Percentiles rank a stretch among this genome's conserved stretches.
phyloP scores from a whole-genome alignment of 2,113 vertebrate genomes.

The Formicarius rufipectus region DNA sequence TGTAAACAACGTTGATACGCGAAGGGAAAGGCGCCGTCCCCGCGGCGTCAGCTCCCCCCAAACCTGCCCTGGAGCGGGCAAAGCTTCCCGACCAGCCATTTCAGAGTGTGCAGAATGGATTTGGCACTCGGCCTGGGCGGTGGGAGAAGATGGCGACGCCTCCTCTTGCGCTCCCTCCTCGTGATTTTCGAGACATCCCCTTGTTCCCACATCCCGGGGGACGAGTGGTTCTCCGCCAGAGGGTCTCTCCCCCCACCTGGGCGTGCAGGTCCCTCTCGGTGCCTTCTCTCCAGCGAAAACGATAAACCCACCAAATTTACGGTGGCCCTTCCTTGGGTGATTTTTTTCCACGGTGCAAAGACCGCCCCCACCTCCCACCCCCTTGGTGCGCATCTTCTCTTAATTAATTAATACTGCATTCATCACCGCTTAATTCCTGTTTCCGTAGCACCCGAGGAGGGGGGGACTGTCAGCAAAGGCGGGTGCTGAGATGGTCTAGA shows the following conservation, averaged over 20 bases:
- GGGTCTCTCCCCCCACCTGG: background rate
- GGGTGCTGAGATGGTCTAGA: background rate
- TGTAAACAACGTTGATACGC: background rate
- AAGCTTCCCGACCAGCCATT: background rate
- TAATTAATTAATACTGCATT: conserved; percentile 73
- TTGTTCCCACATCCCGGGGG: background rate
- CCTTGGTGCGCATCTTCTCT: conserved; percentile 1
- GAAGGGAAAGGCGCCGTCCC: background rate
- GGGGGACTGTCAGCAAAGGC: background rate
- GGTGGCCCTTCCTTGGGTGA: background rate
- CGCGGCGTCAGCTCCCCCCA: background rate
- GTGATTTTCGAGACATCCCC: background rate
- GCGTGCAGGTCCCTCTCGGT: rapidly evolving
- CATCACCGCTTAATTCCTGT: conserved; percentile 63
- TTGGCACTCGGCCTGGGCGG: background rate
- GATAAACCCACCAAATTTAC: background rate
- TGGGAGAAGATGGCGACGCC: conserved; percentile 37
- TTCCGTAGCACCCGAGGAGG: conserved; percentile 53
- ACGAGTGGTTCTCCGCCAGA: background rate
- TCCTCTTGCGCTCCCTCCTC: background rate
- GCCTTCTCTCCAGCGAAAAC: background rate
- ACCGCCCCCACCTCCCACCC: background rate
- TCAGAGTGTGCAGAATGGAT: background rate
- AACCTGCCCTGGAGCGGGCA: background rate
- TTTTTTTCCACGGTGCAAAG: background rate